Percentiles rank a stretch among this genome's conserved stretches.
phyloP scores from a whole-genome alignment of 2,113 vertebrate species.

The Brachyhypopomus occidentalis region DNA sequence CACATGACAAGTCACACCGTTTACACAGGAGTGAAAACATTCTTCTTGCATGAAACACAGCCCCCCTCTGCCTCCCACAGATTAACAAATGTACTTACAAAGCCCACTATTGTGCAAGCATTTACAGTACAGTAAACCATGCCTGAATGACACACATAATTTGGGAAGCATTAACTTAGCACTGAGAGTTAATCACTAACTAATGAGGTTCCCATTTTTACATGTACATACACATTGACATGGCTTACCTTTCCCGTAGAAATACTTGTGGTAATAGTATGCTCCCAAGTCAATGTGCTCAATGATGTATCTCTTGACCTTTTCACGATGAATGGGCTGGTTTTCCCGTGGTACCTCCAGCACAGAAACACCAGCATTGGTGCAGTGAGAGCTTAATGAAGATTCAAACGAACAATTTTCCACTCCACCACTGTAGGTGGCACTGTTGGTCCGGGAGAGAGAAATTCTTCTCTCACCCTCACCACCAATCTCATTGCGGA shows the following conservation, averaged over 20 bases:
- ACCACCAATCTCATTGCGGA: slow-evolving; percentile 93
- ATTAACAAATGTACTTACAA: slow-evolving; percentile 62
- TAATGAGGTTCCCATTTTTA: too few species aligned
- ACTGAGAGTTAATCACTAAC: too few species aligned
- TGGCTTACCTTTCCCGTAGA: slow-evolving; percentile 92
- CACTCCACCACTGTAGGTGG: slow-evolving; percentile 79
- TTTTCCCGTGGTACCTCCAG: slow-evolving; percentile 93
- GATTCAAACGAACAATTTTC: slow-evolving; percentile 96
- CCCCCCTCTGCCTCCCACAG: slow-evolving; percentile 51
- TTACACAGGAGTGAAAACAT: slow-evolving; percentile 55
- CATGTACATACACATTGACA: not conserved
- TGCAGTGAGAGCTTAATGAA: slow-evolving; percentile 94
- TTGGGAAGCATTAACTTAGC: too few species aligned
- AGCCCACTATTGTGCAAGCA: slow-evolving; percentile 43
- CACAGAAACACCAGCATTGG: slow-evolving; percentile 95
- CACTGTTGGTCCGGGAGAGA: slow-evolving; percentile 85
- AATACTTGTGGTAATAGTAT: slow-evolving; percentile 96
- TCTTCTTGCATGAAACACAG: slow-evolving; percentile 42
- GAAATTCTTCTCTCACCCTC: slow-evolving; percentile 92
- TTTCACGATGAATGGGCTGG: slow-evolving; percentile 94
- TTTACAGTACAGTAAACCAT: slow-evolving; percentile 47
- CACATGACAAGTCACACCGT: slow-evolving; percentile 69
- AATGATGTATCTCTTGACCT: slow-evolving; percentile 96
- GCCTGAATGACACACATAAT: slow-evolving; percentile 52
- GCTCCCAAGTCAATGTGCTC: slow-evolving; percentile 97